phyloP scores from a whole-genome alignment of 92 coral and sea anemone species.

The Paragorgia papillata region DNA sequence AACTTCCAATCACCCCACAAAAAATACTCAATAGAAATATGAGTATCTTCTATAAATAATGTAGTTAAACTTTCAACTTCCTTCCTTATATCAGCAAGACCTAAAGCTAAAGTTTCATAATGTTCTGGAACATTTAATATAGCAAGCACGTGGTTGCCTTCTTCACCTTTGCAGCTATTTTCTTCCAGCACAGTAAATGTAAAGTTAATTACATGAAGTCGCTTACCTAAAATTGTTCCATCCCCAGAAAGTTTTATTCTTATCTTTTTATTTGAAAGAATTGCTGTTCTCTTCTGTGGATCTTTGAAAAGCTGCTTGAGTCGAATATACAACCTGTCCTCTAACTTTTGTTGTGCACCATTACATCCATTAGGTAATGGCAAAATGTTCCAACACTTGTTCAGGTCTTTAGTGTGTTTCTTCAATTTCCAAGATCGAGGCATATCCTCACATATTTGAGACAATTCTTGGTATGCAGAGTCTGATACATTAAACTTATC shows the following conservation, averaged over 20 bases:
- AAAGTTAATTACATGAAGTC: constrained; percentile 36
- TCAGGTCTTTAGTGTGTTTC: constrained; percentile 10
- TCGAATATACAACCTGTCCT: constrained; percentile 17
- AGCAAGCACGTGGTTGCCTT: constrained; percentile 37
- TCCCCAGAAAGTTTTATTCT: constrained; percentile 44
- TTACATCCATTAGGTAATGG: constrained; percentile 30
- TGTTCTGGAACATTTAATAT: constrained; percentile 34
- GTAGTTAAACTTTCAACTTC: constrained; percentile 8
- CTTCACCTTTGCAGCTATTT: constrained; percentile 16
- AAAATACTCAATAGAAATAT: neutral
- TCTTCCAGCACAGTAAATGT: constrained; percentile 32
- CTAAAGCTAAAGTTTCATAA: constrained; percentile 3
- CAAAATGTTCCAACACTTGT: constrained; percentile 23
- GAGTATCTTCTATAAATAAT: neutral
- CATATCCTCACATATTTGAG: constrained; percentile 25
- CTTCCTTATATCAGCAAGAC: constrained; percentile 23
- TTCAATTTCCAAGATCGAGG: constrained; percentile 22
- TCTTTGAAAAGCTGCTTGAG: neutral
- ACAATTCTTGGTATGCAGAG: constrained; percentile 32
- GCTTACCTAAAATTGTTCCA: constrained; percentile 41
- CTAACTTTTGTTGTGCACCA: constrained; percentile 43
- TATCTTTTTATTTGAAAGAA: neutral
- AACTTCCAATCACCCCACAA: neutral
- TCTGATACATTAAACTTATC: constrained; percentile 39
- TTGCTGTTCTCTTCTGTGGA: too few species aligned